These are phyloP conservation scores for Alca torda DNA, from an alignment of 2,797 vertebrate genomes.

Conservation along the genomic window DNA sequence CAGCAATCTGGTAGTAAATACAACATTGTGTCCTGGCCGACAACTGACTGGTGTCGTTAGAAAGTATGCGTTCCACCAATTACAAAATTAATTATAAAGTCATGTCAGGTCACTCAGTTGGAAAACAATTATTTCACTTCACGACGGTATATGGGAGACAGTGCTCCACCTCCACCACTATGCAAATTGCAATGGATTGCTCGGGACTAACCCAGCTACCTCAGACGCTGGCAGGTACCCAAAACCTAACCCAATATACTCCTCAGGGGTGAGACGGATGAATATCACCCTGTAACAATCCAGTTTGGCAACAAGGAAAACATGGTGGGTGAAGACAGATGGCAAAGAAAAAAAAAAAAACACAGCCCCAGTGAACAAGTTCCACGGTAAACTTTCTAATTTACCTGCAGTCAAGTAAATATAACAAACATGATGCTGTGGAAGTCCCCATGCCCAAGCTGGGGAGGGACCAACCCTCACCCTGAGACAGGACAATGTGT, in stretches of 20 bases:
- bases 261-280: background rate
- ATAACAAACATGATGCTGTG: background rate
- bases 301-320: background rate
- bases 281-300: background rate
- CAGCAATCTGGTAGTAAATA: background rate
- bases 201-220: constrained; percentile 2
- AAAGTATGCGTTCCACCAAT: background rate
- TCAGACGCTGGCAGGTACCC: constrained; percentile 39
- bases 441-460: accelerated
- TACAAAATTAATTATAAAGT: constrained; percentile 55
- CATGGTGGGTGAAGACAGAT: background rate
- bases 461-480: background rate
- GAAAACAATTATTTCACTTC: constrained; percentile 56
- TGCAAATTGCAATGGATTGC: constrained; percentile 45
- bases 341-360: background rate
- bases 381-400: background rate
- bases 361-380: background rate
- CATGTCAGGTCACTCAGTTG: constrained; percentile 1
- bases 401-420: background rate
- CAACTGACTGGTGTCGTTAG: background rate
- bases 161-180: constrained; percentile 4
- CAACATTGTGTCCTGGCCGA: background rate
- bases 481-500: background rate
- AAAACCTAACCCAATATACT: background rate
- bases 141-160: background rate